Evolutionary conservation across 2,888 invertebrate genomes (phyloP), one percentile per base, ranked within the genome.

Genomic region (Sepioteuthis lessoniana): DNA sequence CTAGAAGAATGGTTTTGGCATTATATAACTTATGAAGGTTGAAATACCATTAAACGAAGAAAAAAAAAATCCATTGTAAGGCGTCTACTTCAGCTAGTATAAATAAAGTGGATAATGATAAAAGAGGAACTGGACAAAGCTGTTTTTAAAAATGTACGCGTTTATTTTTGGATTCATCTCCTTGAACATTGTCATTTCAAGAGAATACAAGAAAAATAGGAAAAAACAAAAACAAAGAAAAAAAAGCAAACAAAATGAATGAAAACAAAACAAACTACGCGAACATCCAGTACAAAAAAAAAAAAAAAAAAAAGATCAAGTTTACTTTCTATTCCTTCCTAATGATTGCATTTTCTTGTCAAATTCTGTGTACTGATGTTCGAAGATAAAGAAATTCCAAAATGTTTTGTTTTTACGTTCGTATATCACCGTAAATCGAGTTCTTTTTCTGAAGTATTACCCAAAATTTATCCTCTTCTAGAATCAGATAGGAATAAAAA

Each of bases 331-430:
- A 76, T 76, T 76, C n/a, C n/a, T 76, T 76, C 16, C n/a, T 76
- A 76, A 76, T 76, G n/a, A 76, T n/a, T 35, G n/a, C n/a, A n/a
- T 76, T 76, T 76, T 76, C 21, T 19, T n/a, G 76, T 76, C n/a
- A 76, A 76, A n/a, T 76, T 76, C n/a, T 76, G 76, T 76, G n/a
- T 76, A n/a, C n/a, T 76, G 76, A n/a, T 76, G 76, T 76, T 21
- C 16, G 10, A 10, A 76, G 76, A 35, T 35, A 76, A 76, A 35
- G 2, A 13, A 76, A n/a, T 35, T n/a, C n/a, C 19, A 76, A 10
- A 13, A n/a, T n/a, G 13, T 19, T 35, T n/a, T 35, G n/a, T 76
- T 76, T 76, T 76, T n/a, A 76, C n/a, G n/a, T 35, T 35, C 25
- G 25, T 76, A n/a, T 76, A 76, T 76, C 76, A 35, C 16, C 10